A percentile compares a stretch with the other conserved stretches of the same genome.
phyloP scores from a whole-genome alignment of 2,113 vertebrate genomes.

The Thamnaconus septentrionalis region DNA sequence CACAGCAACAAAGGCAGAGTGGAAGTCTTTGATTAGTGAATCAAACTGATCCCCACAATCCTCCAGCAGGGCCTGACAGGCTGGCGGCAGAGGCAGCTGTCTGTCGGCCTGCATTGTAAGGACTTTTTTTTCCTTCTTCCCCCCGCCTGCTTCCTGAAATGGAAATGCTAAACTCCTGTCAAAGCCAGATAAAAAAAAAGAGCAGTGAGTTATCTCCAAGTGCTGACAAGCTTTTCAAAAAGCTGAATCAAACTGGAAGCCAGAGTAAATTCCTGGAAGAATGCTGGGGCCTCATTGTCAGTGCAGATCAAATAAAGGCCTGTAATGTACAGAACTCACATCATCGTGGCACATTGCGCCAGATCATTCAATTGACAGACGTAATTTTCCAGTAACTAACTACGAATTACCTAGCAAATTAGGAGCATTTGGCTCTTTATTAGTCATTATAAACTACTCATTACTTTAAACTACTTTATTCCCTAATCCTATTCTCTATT shows the following conservation, averaged over 20 bases:
- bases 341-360: too few species aligned
- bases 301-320: conserved; percentile 15
- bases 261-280: background rate
- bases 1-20: conserved; percentile 35
- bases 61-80: conserved; percentile 13
- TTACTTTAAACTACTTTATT: too few species aligned
- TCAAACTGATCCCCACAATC: conserved; percentile 31
- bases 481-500: too few species aligned
- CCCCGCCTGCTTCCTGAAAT: conserved; percentile 12
- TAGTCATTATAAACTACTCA: too few species aligned
- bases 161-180: conserved; percentile 32
- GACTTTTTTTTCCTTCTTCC: background rate
- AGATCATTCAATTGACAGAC: too few species aligned
- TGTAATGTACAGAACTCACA: too few species aligned
- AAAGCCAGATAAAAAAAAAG: conserved; percentile 24
- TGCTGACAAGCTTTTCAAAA: conserved; percentile 24
- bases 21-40: conserved; percentile 60
- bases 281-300: background rate
- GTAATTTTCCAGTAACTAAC: too few species aligned
- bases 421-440: too few species aligned
- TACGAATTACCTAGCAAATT: too few species aligned
- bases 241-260: background rate
- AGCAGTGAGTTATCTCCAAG: conserved; percentile 18
- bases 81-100: conserved; percentile 26
- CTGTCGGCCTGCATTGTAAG: background rate